Evolutionary conservation across 2,888 invertebrate species (phyloP).

Genomic region (Drosophila kanekoi): DNA sequence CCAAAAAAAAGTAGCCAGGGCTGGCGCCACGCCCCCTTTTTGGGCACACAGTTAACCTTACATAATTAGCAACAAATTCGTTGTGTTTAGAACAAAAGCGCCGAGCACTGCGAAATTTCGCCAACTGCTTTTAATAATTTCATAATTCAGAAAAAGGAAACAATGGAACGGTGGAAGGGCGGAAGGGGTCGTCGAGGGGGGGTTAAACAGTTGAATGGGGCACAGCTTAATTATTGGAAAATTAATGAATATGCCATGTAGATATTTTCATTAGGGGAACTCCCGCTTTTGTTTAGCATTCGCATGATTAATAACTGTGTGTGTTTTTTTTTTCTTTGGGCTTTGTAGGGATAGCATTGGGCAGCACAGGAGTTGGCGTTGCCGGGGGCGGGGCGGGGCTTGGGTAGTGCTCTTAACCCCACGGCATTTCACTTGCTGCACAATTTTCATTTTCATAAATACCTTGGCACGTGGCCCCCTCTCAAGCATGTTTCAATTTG

Average conservation of each 20-base stretch:
- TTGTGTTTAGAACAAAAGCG: constrained; percentile 77
- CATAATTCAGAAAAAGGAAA: constrained; percentile 70
- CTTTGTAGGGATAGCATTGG: neutral
- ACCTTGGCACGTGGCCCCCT: constrained; percentile 11
- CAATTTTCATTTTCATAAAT: constrained; percentile 42
- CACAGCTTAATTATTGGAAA: constrained; percentile 77
- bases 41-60: constrained; percentile 64
- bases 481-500: constrained; percentile 46
- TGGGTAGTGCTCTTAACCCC: neutral
- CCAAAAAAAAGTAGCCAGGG: neutral
- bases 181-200: neutral
- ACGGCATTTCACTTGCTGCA: constrained; percentile 22
- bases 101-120: constrained; percentile 60
- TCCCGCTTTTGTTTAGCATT: constrained; percentile 23
- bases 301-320: constrained; percentile 55
- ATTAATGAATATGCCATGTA: constrained; percentile 77
- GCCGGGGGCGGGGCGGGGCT: too few species aligned
- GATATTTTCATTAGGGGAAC: constrained; percentile 60
- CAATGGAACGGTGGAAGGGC: constrained; percentile 30
- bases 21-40: constrained; percentile 22
- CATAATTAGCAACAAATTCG: constrained; percentile 78
- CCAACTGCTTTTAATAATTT: constrained; percentile 77
- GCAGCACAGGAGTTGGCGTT: too few species aligned
- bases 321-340: constrained; percentile 1
- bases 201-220: constrained; percentile 7